phyloP scores from a whole-genome alignment of 2,797 vertebrate genomes.

The Enteromius paludinosus region DNA sequence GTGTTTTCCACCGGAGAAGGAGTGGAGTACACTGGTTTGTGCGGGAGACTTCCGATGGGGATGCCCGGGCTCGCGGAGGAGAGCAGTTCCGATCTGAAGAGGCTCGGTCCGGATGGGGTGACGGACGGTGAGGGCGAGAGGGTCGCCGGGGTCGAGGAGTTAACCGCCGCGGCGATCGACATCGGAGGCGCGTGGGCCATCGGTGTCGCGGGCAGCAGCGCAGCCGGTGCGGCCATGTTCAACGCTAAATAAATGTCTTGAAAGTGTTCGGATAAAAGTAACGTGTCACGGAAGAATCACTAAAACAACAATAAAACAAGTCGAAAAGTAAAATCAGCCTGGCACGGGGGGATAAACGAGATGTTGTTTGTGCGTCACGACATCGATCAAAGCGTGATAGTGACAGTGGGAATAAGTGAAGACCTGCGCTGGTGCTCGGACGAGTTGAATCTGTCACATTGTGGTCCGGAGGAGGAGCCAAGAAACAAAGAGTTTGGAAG shows the following conservation, averaged over 20 bases:
- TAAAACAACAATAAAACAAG: conserved; percentile 23
- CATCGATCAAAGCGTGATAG: conserved; percentile 69
- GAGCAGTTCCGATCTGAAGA: conserved; percentile 85
- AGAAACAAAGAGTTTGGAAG: conserved; percentile 42
- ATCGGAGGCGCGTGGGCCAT: conserved; percentile 86
- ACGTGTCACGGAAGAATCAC: not conserved
- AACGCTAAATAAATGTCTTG: conserved; percentile 39
- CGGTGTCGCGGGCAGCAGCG: conserved; percentile 87
- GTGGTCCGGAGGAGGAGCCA: conserved; percentile 58
- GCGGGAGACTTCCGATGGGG: conserved; percentile 61
- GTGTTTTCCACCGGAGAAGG: conserved; percentile 98
- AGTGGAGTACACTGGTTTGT: conserved; percentile 94
- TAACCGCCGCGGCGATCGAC: conserved; percentile 84
- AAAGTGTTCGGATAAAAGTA: conserved; percentile 35
- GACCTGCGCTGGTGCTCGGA: conserved; percentile 21
- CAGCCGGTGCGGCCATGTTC: conserved; percentile 90
- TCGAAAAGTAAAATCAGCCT: conserved; percentile 16
- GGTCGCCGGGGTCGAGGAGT: conserved; percentile 83
- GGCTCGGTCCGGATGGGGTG: conserved; percentile 78
- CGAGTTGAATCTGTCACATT: conserved; percentile 45
- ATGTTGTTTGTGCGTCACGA: conserved; percentile 63
- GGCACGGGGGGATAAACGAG: conserved; percentile 39
- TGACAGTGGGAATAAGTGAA: conserved; percentile 43
- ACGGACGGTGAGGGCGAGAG: conserved; percentile 83
- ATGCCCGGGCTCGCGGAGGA: conserved; percentile 71